Base-by-base conservation (phyloP, 2,113 vertebrate genomes). In the Pagrus major region DNA sequence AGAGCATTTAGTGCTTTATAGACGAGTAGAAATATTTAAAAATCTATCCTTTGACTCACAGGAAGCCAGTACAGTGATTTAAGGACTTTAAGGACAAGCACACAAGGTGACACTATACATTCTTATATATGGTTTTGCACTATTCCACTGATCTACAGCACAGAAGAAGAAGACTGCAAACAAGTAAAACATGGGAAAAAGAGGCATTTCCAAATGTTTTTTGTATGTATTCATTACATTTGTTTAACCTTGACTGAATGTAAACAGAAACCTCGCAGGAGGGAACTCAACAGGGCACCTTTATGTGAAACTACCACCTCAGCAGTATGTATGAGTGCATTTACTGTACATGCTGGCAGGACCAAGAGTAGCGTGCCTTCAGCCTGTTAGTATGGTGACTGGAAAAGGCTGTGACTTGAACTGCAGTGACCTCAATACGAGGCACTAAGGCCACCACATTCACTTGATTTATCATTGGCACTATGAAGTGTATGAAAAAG, bases 301-400 rank as follows among this genome's bases (percentile, higher is more conserved):
- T 56, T 49, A 31, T 15, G 65, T 41, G 49, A 82, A 58, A 44
- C 25, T 15, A 29, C 33, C 4, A n/a, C 15, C 12, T 54, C 18
- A 59, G 42, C 44, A 67, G 42, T 81, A 23, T 54, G 23, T 21
- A 42, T 10, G n/a, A 60, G 52, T 60, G 42, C 25, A 42, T 80
- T 42, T 49, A n/a, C n/a, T n/a, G n/a, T n/a, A 49, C 12, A 58
- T 23, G 20, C 6, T 14, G 18, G 10, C 21, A 39, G 18, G 42
- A 31, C 31, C 12, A 9, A 44, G 31, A 37, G 3, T 4, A 37
- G 29, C 3, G 5, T 21, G 27, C 9, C n/a, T 52, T 16, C 56
- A 61, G 37, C 5, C 46, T 41, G 23, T 8, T 29, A 47, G 31
- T 27, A 11, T 23, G 12, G 5, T 12, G 42, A n/a, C 41, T 14